phyloP scores from a whole-genome alignment of 2,888 invertebrate genomes.

The Rutpela maculata region DNA sequence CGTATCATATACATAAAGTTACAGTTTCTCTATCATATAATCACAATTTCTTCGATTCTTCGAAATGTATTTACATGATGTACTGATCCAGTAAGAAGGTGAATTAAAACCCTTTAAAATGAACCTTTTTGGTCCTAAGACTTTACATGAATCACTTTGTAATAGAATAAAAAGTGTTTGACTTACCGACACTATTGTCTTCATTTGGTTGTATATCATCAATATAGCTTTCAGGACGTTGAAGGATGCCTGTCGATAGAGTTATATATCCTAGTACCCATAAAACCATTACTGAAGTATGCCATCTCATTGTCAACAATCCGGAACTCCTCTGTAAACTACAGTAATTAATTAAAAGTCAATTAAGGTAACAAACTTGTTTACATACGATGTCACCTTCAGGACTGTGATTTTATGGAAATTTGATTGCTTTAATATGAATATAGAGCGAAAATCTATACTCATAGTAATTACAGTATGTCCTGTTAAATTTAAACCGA shows the following conservation, averaged over 20 bases:
- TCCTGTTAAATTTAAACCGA: neutral
- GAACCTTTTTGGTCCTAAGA: too few species aligned
- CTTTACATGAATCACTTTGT: too few species aligned
- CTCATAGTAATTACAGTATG: neutral
- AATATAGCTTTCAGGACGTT: conserved; percentile 45
- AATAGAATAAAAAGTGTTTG: too few species aligned
- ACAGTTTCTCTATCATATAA: too few species aligned
- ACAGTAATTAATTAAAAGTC: conserved; percentile 2
- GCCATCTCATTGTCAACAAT: conserved; percentile 61
- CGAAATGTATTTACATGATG: too few species aligned
- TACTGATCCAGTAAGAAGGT: too few species aligned
- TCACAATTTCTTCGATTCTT: too few species aligned
- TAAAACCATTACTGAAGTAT: conserved; percentile 56
- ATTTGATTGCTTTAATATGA: neutral
- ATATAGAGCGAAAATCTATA: neutral
- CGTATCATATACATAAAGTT: too few species aligned
- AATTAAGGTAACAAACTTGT: neutral
- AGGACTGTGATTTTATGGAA: neutral
- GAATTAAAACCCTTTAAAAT: too few species aligned
- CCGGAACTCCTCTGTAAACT: conserved; percentile 29
- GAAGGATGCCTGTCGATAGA: conserved; percentile 46
- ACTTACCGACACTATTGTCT: conserved; percentile 51
- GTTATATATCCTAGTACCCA: conserved; percentile 59
- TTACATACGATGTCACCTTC: neutral
- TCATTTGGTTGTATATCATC: conserved; percentile 45